Conservation (phyloP, 2,888 invertebrate genomes). For the Cantharis rustica region DNA sequence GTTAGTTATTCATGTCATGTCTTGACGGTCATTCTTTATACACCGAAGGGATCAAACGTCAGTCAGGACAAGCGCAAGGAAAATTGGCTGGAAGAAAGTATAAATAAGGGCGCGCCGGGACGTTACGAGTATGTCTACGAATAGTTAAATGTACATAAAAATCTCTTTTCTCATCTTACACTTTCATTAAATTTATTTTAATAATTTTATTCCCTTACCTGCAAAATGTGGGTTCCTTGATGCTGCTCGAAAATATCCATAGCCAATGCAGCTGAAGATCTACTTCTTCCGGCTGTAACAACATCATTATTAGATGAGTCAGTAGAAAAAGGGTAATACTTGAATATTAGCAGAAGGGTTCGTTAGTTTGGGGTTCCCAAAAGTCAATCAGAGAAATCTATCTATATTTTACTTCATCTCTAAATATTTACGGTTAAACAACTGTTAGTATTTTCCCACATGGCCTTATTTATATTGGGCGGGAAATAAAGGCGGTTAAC, state of each 20-base stretch:
- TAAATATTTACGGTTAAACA: background rate
- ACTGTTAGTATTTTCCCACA: background rate
- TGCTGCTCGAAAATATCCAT: constrained; percentile 94
- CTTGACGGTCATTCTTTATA: constrained; percentile 56
- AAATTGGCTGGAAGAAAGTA: constrained; percentile 52
- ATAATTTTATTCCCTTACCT: constrained; percentile 64
- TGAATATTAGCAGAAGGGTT: constrained; percentile 35
- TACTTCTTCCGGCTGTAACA: constrained; percentile 75
- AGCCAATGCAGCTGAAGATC: constrained; percentile 72
- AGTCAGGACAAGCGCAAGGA: constrained; percentile 44
- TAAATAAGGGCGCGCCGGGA: constrained; percentile 45
- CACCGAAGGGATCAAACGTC: constrained; percentile 53
- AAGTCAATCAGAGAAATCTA: background rate
- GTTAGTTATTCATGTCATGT: constrained; percentile 55
- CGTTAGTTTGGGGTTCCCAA: constrained; percentile 24
- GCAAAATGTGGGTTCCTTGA: constrained; percentile 96
- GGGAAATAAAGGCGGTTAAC: background rate
- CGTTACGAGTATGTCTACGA: constrained; percentile 34
- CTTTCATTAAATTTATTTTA: background rate
- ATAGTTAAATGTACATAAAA: background rate
- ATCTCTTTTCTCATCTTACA: constrained; percentile 14
- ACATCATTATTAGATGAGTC: constrained; percentile 41
- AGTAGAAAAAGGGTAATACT: constrained; percentile 39
- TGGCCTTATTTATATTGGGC: background rate
- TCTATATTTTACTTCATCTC: background rate